phyloP scores from a whole-genome alignment of 2,888 invertebrate genomes.

The Coelogynopora nodosa region DNA sequence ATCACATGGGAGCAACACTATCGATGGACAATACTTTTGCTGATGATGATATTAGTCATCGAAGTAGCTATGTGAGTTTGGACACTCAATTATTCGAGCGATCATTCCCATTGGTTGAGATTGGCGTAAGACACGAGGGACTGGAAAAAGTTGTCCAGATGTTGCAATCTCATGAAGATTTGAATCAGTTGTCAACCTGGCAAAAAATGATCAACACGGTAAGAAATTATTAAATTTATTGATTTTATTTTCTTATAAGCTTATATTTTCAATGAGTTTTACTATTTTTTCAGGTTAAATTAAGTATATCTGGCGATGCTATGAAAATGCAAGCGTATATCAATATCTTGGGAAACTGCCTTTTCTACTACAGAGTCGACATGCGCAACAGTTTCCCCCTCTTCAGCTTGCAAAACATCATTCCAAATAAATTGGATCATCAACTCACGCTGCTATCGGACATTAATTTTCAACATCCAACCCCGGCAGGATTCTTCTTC shows the following conservation, averaged over 20 bases:
- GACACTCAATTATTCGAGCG: neutral
- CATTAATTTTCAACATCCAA: neutral
- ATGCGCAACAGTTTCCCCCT: neutral
- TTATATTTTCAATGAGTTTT: neutral
- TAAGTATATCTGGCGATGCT: neutral
- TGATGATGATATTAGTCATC: neutral
- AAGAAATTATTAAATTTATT: neutral
- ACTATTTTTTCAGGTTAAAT: neutral
- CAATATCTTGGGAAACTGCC: slow-evolving; percentile 3
- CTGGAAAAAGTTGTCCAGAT: neutral
- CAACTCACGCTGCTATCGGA: neutral
- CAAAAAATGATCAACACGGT: neutral
- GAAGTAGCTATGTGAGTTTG: neutral
- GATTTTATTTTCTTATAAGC: neutral
- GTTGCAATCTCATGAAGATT: neutral
- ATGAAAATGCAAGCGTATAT: neutral
- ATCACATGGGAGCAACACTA: neutral
- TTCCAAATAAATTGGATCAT: neutral
- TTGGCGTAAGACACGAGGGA: neutral
- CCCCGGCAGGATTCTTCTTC: neutral
- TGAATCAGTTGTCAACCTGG: neutral
- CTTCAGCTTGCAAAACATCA: neutral
- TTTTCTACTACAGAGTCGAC: neutral
- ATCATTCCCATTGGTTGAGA: neutral
- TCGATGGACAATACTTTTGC: neutral